Conservation (phyloP, 2,113 vertebrate genomes). For the Pungitius pungitius region DNA sequence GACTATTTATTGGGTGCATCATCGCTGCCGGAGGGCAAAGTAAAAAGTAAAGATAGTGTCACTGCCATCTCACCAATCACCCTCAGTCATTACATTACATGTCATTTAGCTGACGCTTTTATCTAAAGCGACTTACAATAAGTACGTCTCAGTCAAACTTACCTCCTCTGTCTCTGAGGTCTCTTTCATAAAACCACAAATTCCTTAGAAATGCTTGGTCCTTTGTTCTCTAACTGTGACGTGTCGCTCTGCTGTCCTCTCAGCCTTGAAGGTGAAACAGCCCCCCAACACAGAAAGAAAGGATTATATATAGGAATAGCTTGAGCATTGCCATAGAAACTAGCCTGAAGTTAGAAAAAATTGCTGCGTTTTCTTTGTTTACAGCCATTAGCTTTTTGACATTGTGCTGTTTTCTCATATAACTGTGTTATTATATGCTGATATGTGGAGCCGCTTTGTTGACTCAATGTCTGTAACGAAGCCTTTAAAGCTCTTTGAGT, state of each 20-base stretch:
- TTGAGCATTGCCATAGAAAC: constrained; percentile 72
- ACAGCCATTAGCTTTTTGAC: constrained; percentile 53
- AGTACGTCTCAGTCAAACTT: no score
- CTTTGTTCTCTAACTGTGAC: constrained; percentile 51
- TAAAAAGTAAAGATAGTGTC: constrained; percentile 46
- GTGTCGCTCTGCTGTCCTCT: constrained; percentile 57
- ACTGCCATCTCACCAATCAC: not conserved
- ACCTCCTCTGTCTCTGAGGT: not conserved
- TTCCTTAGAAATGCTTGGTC: constrained; percentile 10
- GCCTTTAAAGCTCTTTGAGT: constrained; percentile 43
- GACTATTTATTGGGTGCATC: not conserved
- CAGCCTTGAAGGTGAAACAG: constrained; percentile 63
- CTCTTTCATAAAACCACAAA: no score
- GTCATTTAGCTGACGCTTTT: no score
- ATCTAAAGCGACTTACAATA: no score
- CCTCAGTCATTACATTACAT: no score
- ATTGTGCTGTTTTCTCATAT: constrained; percentile 51
- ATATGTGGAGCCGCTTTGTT: constrained; percentile 59
- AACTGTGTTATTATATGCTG: constrained; percentile 51
- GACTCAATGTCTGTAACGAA: constrained; percentile 51
- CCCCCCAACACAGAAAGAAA: constrained; percentile 56
- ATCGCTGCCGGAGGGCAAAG: no score
- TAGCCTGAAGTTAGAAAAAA: constrained; percentile 43
- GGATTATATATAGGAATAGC: constrained; percentile 39
- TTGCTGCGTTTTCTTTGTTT: constrained; percentile 31